Conservation (phyloP, 1,140 invertebrate genomes). For the Drosophila guanche region DNA sequence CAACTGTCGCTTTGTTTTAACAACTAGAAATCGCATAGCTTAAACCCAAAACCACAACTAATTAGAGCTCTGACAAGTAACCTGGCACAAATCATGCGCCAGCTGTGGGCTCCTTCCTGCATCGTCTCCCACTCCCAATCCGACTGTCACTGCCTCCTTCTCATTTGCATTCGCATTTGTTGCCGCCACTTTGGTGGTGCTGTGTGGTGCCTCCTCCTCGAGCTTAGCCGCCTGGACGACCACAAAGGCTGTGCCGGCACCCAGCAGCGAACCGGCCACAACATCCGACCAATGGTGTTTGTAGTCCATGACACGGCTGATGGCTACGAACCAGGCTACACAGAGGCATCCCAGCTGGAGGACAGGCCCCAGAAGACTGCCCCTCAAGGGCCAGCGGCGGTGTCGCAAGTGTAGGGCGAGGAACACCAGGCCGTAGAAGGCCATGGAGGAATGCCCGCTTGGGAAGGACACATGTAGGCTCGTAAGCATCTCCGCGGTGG, state of each 20-base stretch:
- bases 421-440: conserved; percentile 91
- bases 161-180: conserved; percentile 14
- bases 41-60: conserved; percentile 35
- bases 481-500: conserved; percentile 85
- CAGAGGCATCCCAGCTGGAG: conserved; percentile 53
- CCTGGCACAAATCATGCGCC: conserved; percentile 59
- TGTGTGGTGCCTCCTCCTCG: conserved; percentile 26
- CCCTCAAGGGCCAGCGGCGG: conserved; percentile 32
- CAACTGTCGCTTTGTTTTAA: conserved; percentile 23
- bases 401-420: conserved; percentile 91
- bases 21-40: conserved; percentile 30
- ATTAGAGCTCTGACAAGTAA: conserved; percentile 61
- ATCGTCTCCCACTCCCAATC: too few relatives aligned
- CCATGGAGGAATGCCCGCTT: conserved; percentile 91
- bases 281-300: conserved; percentile 95
- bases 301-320: conserved; percentile 96
- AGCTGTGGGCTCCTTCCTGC: conserved; percentile 28
- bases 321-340: conserved; percentile 89
- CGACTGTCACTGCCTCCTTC: background rate
- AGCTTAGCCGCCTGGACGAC: conserved; percentile 83
- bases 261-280: conserved; percentile 85
- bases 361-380: conserved; percentile 40
- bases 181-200: background rate
- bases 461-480: conserved; percentile 91
- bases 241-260: conserved; percentile 84